Percentiles rank a stretch among this genome's conserved stretches.
phyloP scores from a whole-genome alignment of 35 echinoderm and acorn worm species.

The Holothuria glaberrima region DNA sequence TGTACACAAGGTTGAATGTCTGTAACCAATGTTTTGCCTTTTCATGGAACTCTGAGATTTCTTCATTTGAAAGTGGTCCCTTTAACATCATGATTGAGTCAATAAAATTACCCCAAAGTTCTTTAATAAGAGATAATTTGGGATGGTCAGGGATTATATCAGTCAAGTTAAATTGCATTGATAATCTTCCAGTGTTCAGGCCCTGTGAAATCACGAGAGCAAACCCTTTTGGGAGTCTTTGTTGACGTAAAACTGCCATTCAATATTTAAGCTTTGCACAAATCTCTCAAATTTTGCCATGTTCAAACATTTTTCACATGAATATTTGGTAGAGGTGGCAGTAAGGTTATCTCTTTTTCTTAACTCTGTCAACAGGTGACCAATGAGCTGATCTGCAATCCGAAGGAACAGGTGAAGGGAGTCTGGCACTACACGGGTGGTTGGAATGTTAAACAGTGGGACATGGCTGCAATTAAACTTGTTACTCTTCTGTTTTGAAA shows the following conservation, averaged over 20 bases:
- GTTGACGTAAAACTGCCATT: conserved; percentile 25
- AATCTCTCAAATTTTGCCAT: conserved; percentile 23
- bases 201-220: conserved; percentile 3
- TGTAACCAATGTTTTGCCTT: neutral
- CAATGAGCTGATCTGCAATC: conserved; percentile 10
- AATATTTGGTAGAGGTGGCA: neutral
- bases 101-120: neutral
- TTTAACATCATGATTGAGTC: neutral
- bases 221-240: neutral
- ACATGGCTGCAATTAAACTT: conserved; percentile 10
- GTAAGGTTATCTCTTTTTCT: conserved; percentile 5
- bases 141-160: conserved; percentile 42
- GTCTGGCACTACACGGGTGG: neutral
- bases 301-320: neutral
- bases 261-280: neutral
- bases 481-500: neutral
- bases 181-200: conserved; percentile 6
- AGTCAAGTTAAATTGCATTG: neutral
- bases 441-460: neutral
- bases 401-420: conserved; percentile 5
- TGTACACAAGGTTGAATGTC: neutral
- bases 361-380: neutral
- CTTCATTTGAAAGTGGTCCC: neutral
- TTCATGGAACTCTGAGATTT: neutral
- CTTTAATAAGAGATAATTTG: neutral